Evolutionary conservation across 2,888 invertebrate genomes (phyloP).

Genomic region (Ramazzottius varieornatus): DNA sequence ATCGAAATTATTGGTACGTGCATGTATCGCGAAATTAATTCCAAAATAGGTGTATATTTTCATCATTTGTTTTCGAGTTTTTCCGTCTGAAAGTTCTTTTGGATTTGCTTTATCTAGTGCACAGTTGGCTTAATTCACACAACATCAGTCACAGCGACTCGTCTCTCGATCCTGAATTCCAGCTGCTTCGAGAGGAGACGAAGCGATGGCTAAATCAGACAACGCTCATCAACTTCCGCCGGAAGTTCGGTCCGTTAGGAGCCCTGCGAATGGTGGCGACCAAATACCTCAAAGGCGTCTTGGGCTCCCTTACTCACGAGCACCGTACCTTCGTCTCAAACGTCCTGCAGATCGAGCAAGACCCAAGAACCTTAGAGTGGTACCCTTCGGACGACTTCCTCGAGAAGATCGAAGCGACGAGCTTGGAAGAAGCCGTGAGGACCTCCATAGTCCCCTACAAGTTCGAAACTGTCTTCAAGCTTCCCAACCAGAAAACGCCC

Average conservation of each 20-base stretch:
- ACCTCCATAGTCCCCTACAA: neutral
- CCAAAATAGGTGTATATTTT: no score
- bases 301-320: neutral
- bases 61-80: no score
- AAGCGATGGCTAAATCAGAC: neutral
- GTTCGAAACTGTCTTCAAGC: neutral
- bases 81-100: no score
- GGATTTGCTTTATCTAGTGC: no score
- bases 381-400: neutral
- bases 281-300: neutral
- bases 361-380: neutral
- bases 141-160: neutral
- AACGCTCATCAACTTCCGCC: neutral
- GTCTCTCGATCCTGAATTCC: neutral
- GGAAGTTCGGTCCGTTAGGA: neutral
- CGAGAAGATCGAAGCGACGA: neutral
- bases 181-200: neutral
- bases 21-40: no score
- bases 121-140: neutral
- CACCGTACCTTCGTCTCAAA: constrained; percentile 1
- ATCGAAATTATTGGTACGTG: neutral
- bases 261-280: neutral
- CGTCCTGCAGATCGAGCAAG: neutral
- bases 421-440: neutral
- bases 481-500: neutral